Base-by-base conservation (phyloP, 1,140 invertebrate species). In the Dufourea novaeangliae region DNA sequence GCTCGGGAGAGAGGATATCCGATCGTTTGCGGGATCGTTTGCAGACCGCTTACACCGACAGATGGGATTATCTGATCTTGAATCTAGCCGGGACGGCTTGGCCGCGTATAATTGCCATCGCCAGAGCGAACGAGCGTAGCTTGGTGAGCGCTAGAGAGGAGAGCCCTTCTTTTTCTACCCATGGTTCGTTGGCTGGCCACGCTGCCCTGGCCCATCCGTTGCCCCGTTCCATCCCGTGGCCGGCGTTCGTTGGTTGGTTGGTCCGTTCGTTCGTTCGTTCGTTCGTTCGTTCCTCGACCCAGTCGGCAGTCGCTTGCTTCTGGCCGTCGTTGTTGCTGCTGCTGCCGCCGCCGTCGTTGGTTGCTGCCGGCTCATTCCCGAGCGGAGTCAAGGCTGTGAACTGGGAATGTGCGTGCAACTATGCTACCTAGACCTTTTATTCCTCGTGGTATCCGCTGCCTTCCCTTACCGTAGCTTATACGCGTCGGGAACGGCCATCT, bases 331-430 rank as follows among this genome's bases (percentile, higher is more conserved):
- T 61, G 78, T 74, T 74, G 63, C 79, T 62, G 52, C 64, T 63
- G 34, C 27, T 37, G 37, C 22, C 11, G 37, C n/a, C 11, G 46
- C 32, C 50, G 64, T 52, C n/a, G 63, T 61, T 20, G 46, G 46
- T 25, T 25, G 22, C 50, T 25, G n/a, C 46, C 46, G n/a, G 59
- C 75, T 77, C 84, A 78, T 82, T 74, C 78, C 56, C 72, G 62
- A 4, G 44, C 84, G 78, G 88, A 92, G 89, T 90, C 89, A 91
- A 90, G 90, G 89, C 89, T 90, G 88, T 89, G 88, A 90, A 90
- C 89, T 88, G 83, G 83, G 89, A 90, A 90, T 90, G 90, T 91
- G 90, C 90, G 90, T 91, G 90, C 90, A 90, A 90, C 90, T 91
- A 91, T 91, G 90, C 90, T 91, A 91, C 87, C 79, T 86, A 87